A percentile compares a stretch with the other conserved stretches of the same genome.
Evolutionary conservation across 2,113 vertebrate species (phyloP).

Genomic region (Dromaius novaehollandiae): DNA sequence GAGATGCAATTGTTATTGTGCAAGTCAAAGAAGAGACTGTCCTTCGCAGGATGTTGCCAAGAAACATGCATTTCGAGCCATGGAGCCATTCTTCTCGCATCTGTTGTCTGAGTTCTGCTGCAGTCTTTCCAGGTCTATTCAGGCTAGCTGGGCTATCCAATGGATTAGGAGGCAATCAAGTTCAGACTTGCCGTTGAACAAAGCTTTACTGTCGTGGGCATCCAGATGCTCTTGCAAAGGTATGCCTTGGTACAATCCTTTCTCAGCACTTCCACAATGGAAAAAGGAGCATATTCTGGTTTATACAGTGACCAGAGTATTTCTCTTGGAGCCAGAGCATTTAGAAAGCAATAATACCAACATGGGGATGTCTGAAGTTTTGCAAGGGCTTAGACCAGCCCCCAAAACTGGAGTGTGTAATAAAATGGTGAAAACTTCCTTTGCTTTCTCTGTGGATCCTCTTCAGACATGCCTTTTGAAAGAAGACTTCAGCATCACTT

Average conservation of each 20-base stretch:
- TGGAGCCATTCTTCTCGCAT: not conserved
- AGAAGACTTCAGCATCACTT: not conserved
- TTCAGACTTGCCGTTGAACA: not conserved
- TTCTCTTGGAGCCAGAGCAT: not conserved
- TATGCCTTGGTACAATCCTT: not conserved
- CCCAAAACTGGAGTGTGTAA: accelerated
- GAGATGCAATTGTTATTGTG: slow-evolving; percentile 18
- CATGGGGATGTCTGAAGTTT: not conserved
- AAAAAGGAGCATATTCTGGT: not conserved
- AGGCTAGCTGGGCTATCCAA: accelerated
- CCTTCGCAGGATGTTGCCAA: not conserved
- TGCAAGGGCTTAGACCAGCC: not conserved
- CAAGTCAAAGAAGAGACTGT: slow-evolving; percentile 34
- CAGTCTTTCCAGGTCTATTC: not conserved
- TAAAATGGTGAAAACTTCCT: not conserved
- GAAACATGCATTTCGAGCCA: not conserved
- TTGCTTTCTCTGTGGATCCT: not conserved
- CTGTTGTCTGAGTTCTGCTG: not conserved
- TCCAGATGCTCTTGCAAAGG: not conserved
- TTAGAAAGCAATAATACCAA: not conserved
- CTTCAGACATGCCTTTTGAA: not conserved
- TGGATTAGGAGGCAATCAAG: not conserved
- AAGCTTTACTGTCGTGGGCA: not conserved
- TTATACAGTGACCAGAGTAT: not conserved
- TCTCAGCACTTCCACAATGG: accelerated